Base-by-base conservation (phyloP, 2,113 vertebrate species). In the Ivindomyrus marchei region DNA sequence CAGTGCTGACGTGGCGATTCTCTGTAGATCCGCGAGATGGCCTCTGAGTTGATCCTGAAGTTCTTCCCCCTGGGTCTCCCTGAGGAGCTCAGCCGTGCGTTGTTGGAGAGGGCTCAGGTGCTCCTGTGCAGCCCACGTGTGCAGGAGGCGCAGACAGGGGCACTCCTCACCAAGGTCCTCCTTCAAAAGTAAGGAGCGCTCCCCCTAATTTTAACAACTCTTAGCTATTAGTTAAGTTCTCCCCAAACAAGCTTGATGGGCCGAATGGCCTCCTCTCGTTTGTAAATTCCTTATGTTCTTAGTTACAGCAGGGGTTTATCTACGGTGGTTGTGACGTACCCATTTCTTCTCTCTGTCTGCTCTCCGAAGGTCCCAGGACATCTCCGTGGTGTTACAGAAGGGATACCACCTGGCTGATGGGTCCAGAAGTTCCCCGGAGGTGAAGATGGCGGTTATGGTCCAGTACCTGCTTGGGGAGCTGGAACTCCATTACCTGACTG, bases 111-210 rank as follows among this genome's bases (percentile, higher is more conserved):
- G 58, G 95, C 95, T 52, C 92, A 94, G 80, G 92, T 94, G 2
- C 92, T 95, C 4, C 89, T 98, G 74, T 90, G 95, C 93, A 97
- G 97, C 89, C 97, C 97, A 0, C 95, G 97, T 1, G 97, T 98
- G 53, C 97, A 96, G 74, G 96, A 98, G 90, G 96, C 96, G 86
- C 97, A 98, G 93, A 96, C 96, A 9, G 98, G 97, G 88, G 97
- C 97, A 0, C 91, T 98, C 90, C 91, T 97, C 92, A 93, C 95
- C 92, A 97, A 97, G 91, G 94, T 97, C 2, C 93, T 97, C n/a
- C 92, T 97, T 52, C 96, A 96, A 90, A 98, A 97, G 98, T 98
- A 95, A 9, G 96, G 50, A 58, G 31, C 2, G 17, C 52, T 53
- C 52, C 17, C 1, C 52, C 52, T 53, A 53, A 2, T 21, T 56